Conservation (phyloP, 2,113 vertebrate genomes). For the Edolisoma coerulescens region DNA sequence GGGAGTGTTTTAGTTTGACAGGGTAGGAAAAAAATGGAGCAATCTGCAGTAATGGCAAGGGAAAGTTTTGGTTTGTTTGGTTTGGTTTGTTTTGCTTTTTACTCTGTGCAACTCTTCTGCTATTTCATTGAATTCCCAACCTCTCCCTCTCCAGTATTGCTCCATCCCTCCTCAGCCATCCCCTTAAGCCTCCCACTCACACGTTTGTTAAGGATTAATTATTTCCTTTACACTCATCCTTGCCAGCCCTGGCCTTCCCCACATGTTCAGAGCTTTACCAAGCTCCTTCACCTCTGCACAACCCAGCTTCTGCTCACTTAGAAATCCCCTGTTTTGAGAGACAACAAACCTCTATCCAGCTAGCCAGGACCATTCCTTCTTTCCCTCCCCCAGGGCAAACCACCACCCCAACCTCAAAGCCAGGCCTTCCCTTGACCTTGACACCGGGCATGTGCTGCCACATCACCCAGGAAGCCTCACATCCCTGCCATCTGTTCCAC, state of each 20-base stretch:
- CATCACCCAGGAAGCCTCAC: background rate
- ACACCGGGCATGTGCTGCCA: fast-evolving
- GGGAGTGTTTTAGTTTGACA: conserved; percentile 1
- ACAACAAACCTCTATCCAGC: background rate
- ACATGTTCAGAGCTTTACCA: background rate
- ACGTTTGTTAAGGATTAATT: background rate
- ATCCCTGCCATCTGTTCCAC: background rate
- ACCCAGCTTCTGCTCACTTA: background rate
- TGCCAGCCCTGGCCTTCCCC: conserved; percentile 1
- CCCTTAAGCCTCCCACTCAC: conserved; percentile 34
- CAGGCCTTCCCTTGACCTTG: background rate
- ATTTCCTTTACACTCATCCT: conserved; percentile 15
- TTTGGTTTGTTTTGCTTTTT: background rate
- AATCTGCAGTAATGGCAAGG: background rate
- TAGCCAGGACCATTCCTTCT: background rate
- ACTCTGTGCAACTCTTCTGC: background rate
- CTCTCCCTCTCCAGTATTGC: background rate
- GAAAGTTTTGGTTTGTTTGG: background rate
- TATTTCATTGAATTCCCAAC: conserved; percentile 11
- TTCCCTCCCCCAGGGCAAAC: background rate
- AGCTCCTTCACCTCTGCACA: background rate
- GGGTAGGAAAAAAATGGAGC: background rate
- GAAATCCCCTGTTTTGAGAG: background rate
- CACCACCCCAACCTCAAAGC: background rate
- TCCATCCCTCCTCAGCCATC: conserved; percentile 7